Evolutionary conservation across 2,113 vertebrate species (phyloP), one percentile per base, ranked within the genome.

Genomic region (Ammodramus savannarum): DNA sequence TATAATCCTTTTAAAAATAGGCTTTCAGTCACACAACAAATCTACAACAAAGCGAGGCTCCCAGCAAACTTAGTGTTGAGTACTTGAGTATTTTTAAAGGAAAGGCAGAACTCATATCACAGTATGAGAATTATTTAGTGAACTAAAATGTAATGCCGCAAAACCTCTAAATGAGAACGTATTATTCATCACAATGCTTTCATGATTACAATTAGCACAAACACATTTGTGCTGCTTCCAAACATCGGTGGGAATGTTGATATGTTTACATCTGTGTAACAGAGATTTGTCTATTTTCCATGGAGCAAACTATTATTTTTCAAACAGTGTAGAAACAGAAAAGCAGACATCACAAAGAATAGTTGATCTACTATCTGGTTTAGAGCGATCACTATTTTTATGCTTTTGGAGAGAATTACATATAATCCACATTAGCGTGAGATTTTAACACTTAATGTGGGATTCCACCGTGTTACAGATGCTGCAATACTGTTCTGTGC

Each of bases 191-290:
- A 46, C 52, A 87, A 68, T 54, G 75, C 55, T 61, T 81, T 96
- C 52, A 71, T 49, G 54, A 90, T 72, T 90, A 62, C 54, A 59
- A 62, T 63, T 81, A 85, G 55, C 58, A 46, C 62, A 94, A 90
- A 73, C 65, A 63, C 18, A 41, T 95, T 95, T 94, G 54, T 41
- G 68, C 76, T 94, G 75, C 84, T 96, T 96, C 83, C 58, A 87
- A 80, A 91, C 87, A 83, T 39, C 1, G 10, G 10, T 74, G 72
- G 49, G 41, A 94, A 96, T 41, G 76, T 79, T 77, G 68, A 38
- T 88, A 72, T 41, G 20, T 74, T 84, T 90, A 69, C 22, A 80
- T 41, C 22, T 51, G 23, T 3, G 11, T 75, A 90, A 82, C 34
- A 73, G 31, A 79, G 46, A 82, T 92, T 67, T 68, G 31, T 91